phyloP scores from a whole-genome alignment of 2,797 vertebrate genomes.

The Thripadectes ignobilis region DNA sequence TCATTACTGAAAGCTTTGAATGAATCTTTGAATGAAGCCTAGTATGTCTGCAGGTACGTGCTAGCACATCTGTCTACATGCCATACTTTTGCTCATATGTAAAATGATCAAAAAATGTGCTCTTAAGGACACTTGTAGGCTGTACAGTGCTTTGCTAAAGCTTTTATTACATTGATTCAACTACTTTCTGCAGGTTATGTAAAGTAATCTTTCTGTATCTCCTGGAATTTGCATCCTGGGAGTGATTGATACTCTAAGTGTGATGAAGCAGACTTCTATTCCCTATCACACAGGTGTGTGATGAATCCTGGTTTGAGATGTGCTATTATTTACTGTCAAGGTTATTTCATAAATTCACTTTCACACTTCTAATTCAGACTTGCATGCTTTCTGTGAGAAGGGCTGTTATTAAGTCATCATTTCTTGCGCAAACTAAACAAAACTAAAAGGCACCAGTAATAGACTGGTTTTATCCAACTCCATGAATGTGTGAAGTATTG shows the following conservation, averaged over 20 bases:
- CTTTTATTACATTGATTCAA: constrained; percentile 58
- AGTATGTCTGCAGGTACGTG: not conserved
- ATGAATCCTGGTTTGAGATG: constrained; percentile 56
- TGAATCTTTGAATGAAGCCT: not conserved
- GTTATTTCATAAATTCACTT: constrained; percentile 68
- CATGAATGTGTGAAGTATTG: constrained; percentile 1
- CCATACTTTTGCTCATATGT: not conserved
- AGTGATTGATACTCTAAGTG: constrained; percentile 54
- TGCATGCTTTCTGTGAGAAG: constrained; percentile 1
- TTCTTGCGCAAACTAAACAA: constrained; percentile 39
- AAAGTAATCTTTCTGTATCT: constrained; percentile 58
- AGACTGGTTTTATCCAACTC: not conserved
- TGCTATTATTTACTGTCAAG: constrained; percentile 70
- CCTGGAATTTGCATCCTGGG: constrained; percentile 68
- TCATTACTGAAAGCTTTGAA: not conserved
- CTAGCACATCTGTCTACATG: not conserved
- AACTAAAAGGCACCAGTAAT: constrained; percentile 37
- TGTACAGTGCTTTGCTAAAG: constrained; percentile 27
- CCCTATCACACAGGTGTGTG: constrained; percentile 31
- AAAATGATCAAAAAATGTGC: not conserved
- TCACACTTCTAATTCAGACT: constrained; percentile 57
- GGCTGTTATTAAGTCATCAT: constrained; percentile 38
- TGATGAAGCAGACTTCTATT: constrained; percentile 60
- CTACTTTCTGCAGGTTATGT: constrained; percentile 54
- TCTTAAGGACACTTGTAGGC: constrained; percentile 20